Percentiles rank a stretch among this genome's conserved stretches.
Conservation (phyloP, 2,797 vertebrate species). For the Betta splendens region DNA sequence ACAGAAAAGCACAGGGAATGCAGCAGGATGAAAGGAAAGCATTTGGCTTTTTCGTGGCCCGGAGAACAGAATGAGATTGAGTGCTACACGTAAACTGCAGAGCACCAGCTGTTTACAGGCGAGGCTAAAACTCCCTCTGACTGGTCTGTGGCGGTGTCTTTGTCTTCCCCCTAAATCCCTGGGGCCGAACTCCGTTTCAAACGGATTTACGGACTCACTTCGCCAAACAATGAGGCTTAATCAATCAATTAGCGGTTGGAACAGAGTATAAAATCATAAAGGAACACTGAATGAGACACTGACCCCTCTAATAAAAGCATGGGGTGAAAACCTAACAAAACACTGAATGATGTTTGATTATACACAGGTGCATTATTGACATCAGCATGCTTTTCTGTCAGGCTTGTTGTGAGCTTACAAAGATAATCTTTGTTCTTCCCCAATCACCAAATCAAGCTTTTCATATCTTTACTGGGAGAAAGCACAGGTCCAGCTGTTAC, state of each 20-base stretch:
- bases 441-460: neutral
- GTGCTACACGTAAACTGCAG: constrained; percentile 5
- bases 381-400: neutral
- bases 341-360: constrained; percentile 14
- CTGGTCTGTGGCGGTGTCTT: neutral
- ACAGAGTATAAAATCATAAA: neutral
- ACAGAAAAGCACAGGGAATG: neutral
- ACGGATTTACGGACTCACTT: constrained; percentile 6
- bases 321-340: neutral
- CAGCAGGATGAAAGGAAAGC: neutral
- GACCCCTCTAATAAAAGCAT: neutral
- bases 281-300: constrained; percentile 1
- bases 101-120: constrained; percentile 7
- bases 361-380: neutral
- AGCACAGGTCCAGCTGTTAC: neutral
- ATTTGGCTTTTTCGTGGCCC: constrained; percentile 10
- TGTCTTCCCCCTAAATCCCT: constrained; percentile 4
- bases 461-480: constrained; percentile 11
- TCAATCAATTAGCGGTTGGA: constrained; percentile 23
- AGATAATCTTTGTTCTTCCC: constrained; percentile 16
- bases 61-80: constrained; percentile 12
- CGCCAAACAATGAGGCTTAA: constrained; percentile 18
- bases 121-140: constrained; percentile 5
- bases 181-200: neutral
- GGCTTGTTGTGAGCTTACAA: constrained; percentile 3